Conservation (phyloP, 2,113 vertebrate genomes). For the Nothocercus julius region DNA sequence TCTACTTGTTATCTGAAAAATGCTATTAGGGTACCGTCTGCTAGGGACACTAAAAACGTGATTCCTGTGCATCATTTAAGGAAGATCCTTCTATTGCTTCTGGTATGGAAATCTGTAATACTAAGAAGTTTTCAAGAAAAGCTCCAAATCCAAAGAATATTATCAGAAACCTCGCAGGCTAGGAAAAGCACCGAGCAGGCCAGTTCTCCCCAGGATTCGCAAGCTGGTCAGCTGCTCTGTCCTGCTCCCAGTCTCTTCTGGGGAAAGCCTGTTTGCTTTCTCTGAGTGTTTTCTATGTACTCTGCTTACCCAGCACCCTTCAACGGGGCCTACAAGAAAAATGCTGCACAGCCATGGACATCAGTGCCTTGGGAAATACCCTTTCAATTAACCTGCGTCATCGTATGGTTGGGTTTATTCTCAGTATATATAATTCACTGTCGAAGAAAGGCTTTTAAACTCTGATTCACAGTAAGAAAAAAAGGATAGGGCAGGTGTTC, state of each 20-base stretch:
- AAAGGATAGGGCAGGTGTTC: background rate
- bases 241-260: background rate
- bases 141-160: background rate
- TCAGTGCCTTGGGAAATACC: background rate
- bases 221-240: background rate
- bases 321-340: background rate
- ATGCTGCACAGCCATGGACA: background rate
- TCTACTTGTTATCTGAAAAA: slow-evolving; percentile 12
- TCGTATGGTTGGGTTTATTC: background rate
- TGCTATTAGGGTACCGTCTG: background rate
- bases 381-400: background rate
- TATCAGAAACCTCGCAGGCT: accelerated
- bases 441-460: background rate
- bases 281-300: background rate
- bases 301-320: background rate
- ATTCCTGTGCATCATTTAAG: background rate
- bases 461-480: background rate
- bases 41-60: background rate
- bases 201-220: background rate
- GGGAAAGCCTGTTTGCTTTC: background rate
- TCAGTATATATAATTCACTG: background rate
- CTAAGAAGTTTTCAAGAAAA: background rate
- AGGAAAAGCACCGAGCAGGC: background rate
- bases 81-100: background rate
- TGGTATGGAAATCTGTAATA: background rate